Conservation (phyloP, 1,140 invertebrate species). For the Gonatopus flavifemur region DNA sequence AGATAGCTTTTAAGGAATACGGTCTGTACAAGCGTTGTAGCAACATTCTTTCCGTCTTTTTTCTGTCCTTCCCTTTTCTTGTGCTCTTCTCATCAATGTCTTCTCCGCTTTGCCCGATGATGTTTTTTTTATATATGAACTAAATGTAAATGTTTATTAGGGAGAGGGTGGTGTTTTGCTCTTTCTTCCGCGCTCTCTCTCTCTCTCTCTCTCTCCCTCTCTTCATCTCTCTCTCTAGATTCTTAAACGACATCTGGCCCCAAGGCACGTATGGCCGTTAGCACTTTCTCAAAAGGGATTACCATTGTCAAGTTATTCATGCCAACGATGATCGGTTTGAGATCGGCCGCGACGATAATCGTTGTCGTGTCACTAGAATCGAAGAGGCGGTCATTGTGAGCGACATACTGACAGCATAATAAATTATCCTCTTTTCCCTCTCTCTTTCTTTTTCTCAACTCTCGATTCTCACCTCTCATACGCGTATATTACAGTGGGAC, state of each 20-base stretch:
- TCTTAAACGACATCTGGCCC: constrained; percentile 37
- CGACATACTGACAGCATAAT: constrained; percentile 57
- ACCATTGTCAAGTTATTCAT: constrained; percentile 55
- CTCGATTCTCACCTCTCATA: neutral
- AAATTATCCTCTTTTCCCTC: constrained; percentile 43
- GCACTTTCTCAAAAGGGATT: constrained; percentile 45
- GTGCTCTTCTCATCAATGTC: neutral
- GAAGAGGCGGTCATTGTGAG: constrained; percentile 53
- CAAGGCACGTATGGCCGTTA: constrained; percentile 34
- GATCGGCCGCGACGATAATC: constrained; percentile 51
- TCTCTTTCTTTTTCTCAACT: neutral
- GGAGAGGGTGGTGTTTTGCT: no score
- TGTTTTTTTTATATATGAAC: no score
- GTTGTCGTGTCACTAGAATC: constrained; percentile 53
- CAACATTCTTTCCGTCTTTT: constrained; percentile 8
- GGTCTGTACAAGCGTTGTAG: constrained; percentile 1
- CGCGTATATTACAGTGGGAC: no score
- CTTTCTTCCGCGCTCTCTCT: constrained; percentile 2
- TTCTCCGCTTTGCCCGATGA: no score
- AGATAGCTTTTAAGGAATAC: no score
- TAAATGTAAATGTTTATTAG: no score
- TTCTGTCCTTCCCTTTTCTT: neutral
- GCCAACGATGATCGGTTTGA: constrained; percentile 54
- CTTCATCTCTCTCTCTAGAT: constrained; percentile 25
- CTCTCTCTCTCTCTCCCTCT: constrained; percentile 3